Percentiles rank a stretch among this genome's conserved stretches.
Evolutionary conservation across 1,140 invertebrate species (phyloP).

Genomic region (Mycetomoellerius zeteki): DNA sequence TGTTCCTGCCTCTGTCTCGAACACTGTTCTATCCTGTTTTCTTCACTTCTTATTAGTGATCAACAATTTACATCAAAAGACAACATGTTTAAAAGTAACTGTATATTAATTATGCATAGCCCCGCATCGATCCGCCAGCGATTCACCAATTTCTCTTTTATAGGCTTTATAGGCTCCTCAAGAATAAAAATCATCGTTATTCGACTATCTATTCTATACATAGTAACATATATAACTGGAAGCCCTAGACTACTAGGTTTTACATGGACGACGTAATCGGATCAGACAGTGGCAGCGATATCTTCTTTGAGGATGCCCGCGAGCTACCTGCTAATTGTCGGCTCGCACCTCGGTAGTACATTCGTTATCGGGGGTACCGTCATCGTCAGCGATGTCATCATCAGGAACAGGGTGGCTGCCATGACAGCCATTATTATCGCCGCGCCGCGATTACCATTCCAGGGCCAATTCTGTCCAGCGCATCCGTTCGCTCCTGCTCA

Average conservation of each 20-base stretch:
- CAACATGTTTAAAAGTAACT: conserved; percentile 84
- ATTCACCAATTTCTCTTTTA: conserved; percentile 12
- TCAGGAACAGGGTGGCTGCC: conserved; percentile 54
- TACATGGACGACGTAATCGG: conserved; percentile 86
- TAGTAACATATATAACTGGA: conserved; percentile 87
- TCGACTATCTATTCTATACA: conserved; percentile 86
- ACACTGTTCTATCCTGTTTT: background rate
- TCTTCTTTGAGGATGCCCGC: conserved; percentile 32
- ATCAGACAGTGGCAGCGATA: conserved; percentile 71
- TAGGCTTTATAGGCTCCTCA: conserved; percentile 70
- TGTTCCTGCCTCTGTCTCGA: background rate
- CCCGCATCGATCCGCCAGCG: conserved; percentile 35
- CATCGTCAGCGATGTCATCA: conserved; percentile 60
- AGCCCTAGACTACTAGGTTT: conserved; percentile 87
- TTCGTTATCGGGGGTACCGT: conserved; percentile 45
- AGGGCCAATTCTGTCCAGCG: conserved; percentile 41
- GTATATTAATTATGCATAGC: conserved; percentile 26
- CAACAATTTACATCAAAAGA: conserved; percentile 86
- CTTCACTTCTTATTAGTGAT: conserved; percentile 48
- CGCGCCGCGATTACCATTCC: conserved; percentile 64
- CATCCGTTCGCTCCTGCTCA: conserved; percentile 61
- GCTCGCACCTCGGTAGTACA: conserved; percentile 22
- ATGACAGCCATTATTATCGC: conserved; percentile 47
- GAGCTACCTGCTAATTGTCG: conserved; percentile 68
- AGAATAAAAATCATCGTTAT: conserved; percentile 83